Evolutionary conservation across 2,797 vertebrate species (phyloP), one percentile per base, ranked within the genome.

Genomic region (Acomys russatus): DNA sequence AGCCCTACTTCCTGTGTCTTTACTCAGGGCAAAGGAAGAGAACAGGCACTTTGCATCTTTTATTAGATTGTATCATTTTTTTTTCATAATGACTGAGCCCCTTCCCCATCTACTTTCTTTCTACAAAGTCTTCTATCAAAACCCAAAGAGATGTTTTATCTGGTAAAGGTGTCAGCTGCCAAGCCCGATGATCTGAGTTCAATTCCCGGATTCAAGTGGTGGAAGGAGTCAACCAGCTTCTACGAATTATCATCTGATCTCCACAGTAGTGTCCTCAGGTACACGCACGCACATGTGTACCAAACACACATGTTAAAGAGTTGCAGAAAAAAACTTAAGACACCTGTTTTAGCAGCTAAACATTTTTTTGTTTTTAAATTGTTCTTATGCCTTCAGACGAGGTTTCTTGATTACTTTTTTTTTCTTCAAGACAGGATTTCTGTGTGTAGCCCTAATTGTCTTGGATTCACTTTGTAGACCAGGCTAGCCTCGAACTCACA

Each of bases 11-110:
- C 61, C 38, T 33, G 0, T 12, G 61, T 54, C 74, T 91, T 63
- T 30, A 22, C 0, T 1, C 33, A 33, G 18, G 23, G 56, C 2
- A 11, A 25, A 9, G 30, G 4, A 2, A 35, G 14, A 49, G 6
- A 22, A 35, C 44, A 56, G 20, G 51, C 51, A 17, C 14, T 51
- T 79, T 15, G 15, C 11, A 3, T 44, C 18, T n/a, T 77, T 56
- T 54, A 6, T 80, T 54, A 91, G 38, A 8, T 1, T 82, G 3
- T 14, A 10, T 6, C 10, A 15, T 66, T 85, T 74, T 66, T 85
- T 74, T 59, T 77, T 25, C 54, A 18, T 12, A 12, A 59, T 2
- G 20, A 2, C 1, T 2, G 9, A 12, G 30, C 1, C 51, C 59
- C 30, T 59, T 6, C 30, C 22, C 11, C 14, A 1, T 22, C 7